Evolutionary conservation across 2,888 invertebrate species (phyloP), one percentile per base, ranked within the genome.

Genomic region (Drepana falcataria): DNA sequence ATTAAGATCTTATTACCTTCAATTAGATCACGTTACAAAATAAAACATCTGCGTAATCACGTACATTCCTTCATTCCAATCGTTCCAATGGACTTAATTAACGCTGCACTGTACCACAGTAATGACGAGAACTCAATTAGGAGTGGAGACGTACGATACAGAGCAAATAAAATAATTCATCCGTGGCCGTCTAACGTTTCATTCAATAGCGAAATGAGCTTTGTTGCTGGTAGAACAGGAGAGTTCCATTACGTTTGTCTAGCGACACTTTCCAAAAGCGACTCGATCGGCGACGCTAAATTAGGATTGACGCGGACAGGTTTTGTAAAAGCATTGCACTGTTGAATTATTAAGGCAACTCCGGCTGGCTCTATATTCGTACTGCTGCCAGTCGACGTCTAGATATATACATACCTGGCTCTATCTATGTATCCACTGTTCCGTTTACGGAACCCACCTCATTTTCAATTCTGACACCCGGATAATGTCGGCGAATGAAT

Each of bases 251-350:
- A 86, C 77, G 77, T 83, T 85, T 83, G 83, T 87, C 86, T 86
- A 83, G 86, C 84, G 87, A 88, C 88, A 87, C 83, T 89, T 87
- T 79, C 79, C 75, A 74, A 82, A 84, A 87, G 85, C 85, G 87
- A 76, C 78, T 80, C 87, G 87, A 90, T 89, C 84, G 87, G 74
- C 71, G 76, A 68, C 64, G 79, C 83, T 79, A 91, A 90, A 91
- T 91, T 86, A 91, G 84, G 87, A 91, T 86, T 90, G 90, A 90
- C 90, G 88, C 64, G 78, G 89, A 91, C 90, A 91, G 87, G 86
- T 87, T 90, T 88, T 90, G 90, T 91, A 90, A 91, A 90, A 91
- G 90, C 90, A 91, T 91, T 90, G 90, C 90, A 87, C 82, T 89
- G 90, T 89, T 91, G 88, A 91, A 91, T 91, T 90, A 90, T 91